Base-by-base conservation (phyloP, 2,888 invertebrate genomes). In the Phymatocera aterrima region DNA sequence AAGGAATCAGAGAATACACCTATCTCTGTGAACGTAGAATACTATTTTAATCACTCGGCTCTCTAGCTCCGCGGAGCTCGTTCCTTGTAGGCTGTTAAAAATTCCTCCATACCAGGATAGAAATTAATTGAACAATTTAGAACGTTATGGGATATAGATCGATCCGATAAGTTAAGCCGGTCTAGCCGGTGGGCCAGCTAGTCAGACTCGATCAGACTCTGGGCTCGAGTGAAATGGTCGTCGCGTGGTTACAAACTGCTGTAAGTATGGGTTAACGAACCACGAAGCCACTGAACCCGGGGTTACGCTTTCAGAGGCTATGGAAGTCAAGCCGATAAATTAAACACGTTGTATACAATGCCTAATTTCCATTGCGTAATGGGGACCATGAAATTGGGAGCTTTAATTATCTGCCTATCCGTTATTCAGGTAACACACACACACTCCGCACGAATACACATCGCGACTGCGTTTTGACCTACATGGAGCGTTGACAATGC, bases 211-310 rank as follows among this genome's bases (percentile, higher is more conserved):
- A 72, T 31, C 48, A 72, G 48, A 51, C 15, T 72, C 72, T 0
- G n/a, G n/a, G n/a, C 12, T 34, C 34, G 48, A 68, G 72, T 51
- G 51, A 72, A 72, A 72, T 51, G 51, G 72, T 72, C 48, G 72
- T 72, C 31, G n/a, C n/a, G n/a, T n/a, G 51, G 31, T 51, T 68
- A 64, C 10, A n/a, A n/a, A 46, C 46, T 46, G 31, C 24, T 72
- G 72, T n/a, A n/a, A n/a, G n/a, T 51, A 10, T 72, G 48, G 72
- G 72, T 72, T 72, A 72, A 72, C 72, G 72, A 72, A 72, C 72
- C 72, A 72, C 48, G 72, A 72, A 72, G 48, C 51, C 31, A 48
- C 48, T 72, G 72, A 72, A 72, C 72, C 21, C 72, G 51, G 72
- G 48, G 72, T 48, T 72, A 51, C 48, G 31, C 48, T 51, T 72